Percentiles rank a stretch among this genome's conserved stretches.
These are phyloP conservation scores for Drosophila algonquin DNA, from an alignment of 2,888 invertebrate species.

Conservation along the genomic window DNA sequence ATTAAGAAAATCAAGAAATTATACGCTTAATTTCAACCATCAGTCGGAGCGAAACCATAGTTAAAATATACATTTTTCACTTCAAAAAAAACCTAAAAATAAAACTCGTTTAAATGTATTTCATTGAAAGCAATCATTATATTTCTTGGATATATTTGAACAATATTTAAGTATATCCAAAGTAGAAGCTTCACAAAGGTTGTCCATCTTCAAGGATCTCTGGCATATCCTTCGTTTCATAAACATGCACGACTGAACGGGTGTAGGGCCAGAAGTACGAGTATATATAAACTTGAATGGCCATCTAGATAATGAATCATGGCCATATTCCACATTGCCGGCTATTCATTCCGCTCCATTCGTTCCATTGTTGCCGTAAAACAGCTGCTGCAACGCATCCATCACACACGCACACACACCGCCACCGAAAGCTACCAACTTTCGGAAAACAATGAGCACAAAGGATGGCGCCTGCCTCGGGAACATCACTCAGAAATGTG, in stretches of 20 bases:
- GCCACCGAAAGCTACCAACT: constrained; percentile 28
- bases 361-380: constrained; percentile 45
- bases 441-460: constrained; percentile 50
- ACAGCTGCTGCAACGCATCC: constrained; percentile 60
- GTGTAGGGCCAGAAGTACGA: neutral
- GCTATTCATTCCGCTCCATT: constrained; percentile 36
- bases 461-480: constrained; percentile 6
- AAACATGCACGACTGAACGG: neutral
- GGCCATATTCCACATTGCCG: constrained; percentile 19
- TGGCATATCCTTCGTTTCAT: neutral
- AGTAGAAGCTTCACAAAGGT: neutral
- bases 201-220: neutral
- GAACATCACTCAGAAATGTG: constrained; percentile 45
- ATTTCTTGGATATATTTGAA: too few relatives aligned
- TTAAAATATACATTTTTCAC: too few relatives aligned
- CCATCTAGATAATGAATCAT: constrained; percentile 18
- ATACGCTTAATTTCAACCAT: too few relatives aligned
- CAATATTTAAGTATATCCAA: too few relatives aligned
- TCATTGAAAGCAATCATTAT: too few relatives aligned
- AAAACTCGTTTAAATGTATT: too few relatives aligned
- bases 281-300: constrained; percentile 27
- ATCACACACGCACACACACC: constrained; percentile 65
- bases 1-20: too few relatives aligned
- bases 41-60: too few relatives aligned
- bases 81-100: too few relatives aligned